Evolutionary conservation across 2,888 invertebrate genomes (phyloP).

Genomic region (Pseudococcus longispinus): DNA sequence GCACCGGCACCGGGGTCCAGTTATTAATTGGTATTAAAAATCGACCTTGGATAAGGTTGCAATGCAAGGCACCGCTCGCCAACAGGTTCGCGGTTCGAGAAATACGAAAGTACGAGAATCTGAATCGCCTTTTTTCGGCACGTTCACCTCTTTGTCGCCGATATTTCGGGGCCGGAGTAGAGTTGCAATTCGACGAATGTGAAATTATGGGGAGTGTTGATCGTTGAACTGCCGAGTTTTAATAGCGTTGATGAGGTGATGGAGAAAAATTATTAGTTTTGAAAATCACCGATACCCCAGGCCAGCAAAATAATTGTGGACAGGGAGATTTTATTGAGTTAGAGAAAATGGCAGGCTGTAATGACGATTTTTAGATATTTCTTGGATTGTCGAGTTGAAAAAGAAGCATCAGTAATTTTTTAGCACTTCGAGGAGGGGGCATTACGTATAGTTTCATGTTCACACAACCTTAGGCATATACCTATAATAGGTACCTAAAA

Average conservation of each 20-base stretch:
- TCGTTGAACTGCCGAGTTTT: not conserved
- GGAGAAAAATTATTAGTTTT: too few species aligned
- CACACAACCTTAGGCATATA: too few species aligned
- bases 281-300: too few species aligned
- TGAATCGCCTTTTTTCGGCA: constrained; percentile 12
- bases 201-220: not conserved
- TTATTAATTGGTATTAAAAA: constrained; percentile 27
- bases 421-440: too few species aligned
- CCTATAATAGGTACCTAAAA: too few species aligned
- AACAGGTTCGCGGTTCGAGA: not conserved
- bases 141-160: not conserved
- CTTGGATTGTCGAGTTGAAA: too few species aligned
- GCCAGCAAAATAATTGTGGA: too few species aligned
- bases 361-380: too few species aligned
- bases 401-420: too few species aligned
- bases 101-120: not conserved
- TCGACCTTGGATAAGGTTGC: constrained; percentile 34
- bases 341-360: too few species aligned
- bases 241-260: not conserved
- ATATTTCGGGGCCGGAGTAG: not conserved
- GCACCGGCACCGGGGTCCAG: not conserved
- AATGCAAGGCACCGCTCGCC: not conserved
- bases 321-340: too few species aligned
- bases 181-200: not conserved
- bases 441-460: too few species aligned